These are phyloP conservation scores for Artemia sp. DNA, from an alignment of 2,888 invertebrate genomes.

Conservation along the genomic window DNA sequence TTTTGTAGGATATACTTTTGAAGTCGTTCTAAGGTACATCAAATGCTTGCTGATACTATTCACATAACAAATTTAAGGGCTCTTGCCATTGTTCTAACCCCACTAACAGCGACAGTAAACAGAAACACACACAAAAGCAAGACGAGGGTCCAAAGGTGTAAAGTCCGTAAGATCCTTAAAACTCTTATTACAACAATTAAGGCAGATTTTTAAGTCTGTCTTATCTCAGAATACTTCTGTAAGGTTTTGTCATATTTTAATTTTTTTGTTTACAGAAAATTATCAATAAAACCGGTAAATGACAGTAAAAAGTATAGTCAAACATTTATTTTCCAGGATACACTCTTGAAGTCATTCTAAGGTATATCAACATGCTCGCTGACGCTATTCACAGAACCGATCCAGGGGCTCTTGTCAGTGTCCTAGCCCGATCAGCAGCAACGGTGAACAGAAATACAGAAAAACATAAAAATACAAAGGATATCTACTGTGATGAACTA, in stretches of 20 bases:
- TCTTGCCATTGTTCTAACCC: not conserved
- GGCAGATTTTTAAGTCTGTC: too few relatives aligned
- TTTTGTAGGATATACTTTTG: not conserved
- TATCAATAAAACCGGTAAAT: too few relatives aligned
- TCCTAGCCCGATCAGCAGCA: not conserved
- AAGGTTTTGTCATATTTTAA: too few relatives aligned
- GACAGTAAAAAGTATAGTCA: too few relatives aligned
- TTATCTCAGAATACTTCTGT: too few relatives aligned
- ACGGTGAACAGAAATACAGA: not conserved
- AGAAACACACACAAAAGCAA: too few relatives aligned
- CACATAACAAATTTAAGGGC: not conserved
- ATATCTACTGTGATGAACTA: not conserved
- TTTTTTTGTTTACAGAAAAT: too few relatives aligned
- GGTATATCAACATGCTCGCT: not conserved
- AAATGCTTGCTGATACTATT: conserved; percentile 1
- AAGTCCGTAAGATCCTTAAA: too few relatives aligned
- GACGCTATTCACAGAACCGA: conserved; percentile 6
- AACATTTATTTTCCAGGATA: not conserved
- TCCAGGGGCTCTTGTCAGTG: conserved; percentile 5
- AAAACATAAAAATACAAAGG: not conserved
- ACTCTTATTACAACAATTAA: too few relatives aligned
- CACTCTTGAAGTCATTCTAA: conserved; percentile 1
- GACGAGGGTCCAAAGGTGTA: too few relatives aligned
- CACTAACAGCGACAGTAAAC: not conserved
- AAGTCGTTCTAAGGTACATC: conserved; percentile 6